Evolutionary conservation across 2,888 invertebrate genomes (phyloP), one percentile per base, ranked within the genome.

Genomic region (Polymixis flavicincta): DNA sequence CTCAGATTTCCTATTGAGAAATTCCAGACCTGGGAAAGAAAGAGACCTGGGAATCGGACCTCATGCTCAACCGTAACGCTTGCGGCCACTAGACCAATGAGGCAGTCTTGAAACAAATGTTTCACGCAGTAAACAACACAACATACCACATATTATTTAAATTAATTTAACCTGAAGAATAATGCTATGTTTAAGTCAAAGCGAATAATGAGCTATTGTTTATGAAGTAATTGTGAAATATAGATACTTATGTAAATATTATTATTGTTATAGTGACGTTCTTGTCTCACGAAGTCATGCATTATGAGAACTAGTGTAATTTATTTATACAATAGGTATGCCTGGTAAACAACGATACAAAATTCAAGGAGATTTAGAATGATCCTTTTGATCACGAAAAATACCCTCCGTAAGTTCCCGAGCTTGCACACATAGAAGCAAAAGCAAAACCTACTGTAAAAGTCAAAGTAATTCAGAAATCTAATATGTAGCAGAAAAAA

Each of bases 131-230:
- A 59, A 45, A 32, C 5, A 13, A 54, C 48, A 67, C 22, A n/a
- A n/a, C n/a, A n/a, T n/a, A 32, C n/a, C 22, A 71, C 72, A 54
- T 19, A 55, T 32, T 59, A 54, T 32, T 25, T 37, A 57, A 50
- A 63, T 48, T 8, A 19, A 50, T 64, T 25, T 45, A 52, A 45
- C 14, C 7, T 68, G 17, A 68, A 42, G 22, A 54, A 54, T n/a
- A 71, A 48, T 32, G 55, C 19, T 48, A 71, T n/a, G n/a, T 28
- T 54, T 19, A 80, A 45, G 17, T 14, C n/a, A 66, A 59, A 59
- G 14, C 48, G 45, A 28, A 66, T 70, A 65, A 83, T 50, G 19
- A 67, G 32, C 70, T 32, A 73, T 81, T 83, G 79, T 81, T 59
- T 66, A 42, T 13, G 28, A 2, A 42, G 19, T 9, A 28, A 52